Conservation (phyloP, 2,888 invertebrate genomes). For the Oligia fasciuncula region DNA sequence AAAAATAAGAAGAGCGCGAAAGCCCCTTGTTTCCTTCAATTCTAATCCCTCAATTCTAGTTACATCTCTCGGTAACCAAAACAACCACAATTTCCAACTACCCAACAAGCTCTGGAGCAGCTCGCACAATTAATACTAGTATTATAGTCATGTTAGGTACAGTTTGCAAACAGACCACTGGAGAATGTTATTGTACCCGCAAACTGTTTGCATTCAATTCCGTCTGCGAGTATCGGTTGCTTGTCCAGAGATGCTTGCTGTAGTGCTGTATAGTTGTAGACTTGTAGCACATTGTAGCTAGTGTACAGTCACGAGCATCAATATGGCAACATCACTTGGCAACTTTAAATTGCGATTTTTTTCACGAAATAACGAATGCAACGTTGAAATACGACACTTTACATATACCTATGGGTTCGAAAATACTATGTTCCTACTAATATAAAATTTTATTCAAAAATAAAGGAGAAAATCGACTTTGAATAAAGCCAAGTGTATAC, state of each 20-base stretch:
- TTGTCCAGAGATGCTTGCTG: slow-evolving; percentile 43
- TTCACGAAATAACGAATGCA: too few species aligned
- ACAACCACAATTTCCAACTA: slow-evolving; percentile 1
- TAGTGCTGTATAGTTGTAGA: slow-evolving; percentile 28
- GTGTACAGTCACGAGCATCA: neutral
- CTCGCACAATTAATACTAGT: slow-evolving; percentile 46
- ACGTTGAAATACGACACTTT: too few species aligned
- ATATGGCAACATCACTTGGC: slow-evolving; percentile 10
- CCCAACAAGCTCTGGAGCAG: slow-evolving; percentile 10
- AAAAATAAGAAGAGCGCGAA: neutral
- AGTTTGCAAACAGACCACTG: slow-evolving; percentile 61
- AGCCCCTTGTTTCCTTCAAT: neutral
- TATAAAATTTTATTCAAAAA: too few species aligned
- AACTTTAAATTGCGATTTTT: too few species aligned
- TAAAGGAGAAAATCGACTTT: too few species aligned
- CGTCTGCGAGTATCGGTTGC: slow-evolving; percentile 64
- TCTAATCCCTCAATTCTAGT: neutral
- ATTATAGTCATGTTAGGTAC: slow-evolving; percentile 35
- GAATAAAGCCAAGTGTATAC: too few species aligned
- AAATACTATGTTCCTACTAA: too few species aligned
- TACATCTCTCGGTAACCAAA: slow-evolving; percentile 2
- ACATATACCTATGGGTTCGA: too few species aligned
- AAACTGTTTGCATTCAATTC: slow-evolving; percentile 77
- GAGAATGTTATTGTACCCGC: slow-evolving; percentile 76
- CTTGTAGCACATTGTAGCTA: neutral